Evolutionary conservation across 2,797 vertebrate genomes (phyloP).

Genomic region (Acanthiza pusilla): DNA sequence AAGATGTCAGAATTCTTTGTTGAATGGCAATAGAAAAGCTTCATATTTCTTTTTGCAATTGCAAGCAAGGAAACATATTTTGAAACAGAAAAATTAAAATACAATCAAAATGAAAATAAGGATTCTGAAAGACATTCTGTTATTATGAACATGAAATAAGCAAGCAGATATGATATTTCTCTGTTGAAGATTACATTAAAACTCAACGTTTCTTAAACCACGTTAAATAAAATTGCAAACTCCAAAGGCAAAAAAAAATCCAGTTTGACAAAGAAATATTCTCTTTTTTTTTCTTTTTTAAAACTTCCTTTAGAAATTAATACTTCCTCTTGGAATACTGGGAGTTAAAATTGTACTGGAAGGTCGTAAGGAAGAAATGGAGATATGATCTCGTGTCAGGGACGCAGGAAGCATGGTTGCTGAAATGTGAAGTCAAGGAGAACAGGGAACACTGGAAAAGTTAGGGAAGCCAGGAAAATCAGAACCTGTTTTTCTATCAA

Average conservation of each 20-base stretch:
- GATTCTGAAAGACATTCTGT: neutral
- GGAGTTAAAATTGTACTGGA: neutral
- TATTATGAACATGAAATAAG: neutral
- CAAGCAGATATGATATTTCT: neutral
- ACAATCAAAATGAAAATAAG: neutral
- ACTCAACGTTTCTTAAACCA: neutral
- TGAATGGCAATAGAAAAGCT: neutral
- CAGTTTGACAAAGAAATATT: neutral
- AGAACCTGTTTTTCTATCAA: neutral
- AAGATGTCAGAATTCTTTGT: neutral
- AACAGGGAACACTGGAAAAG: neutral
- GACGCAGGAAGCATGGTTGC: neutral
- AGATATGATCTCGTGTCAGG: neutral
- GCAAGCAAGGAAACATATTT: neutral
- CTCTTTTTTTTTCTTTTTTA: neutral
- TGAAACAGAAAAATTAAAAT: neutral
- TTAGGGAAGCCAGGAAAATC: neutral
- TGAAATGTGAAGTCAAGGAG: neutral
- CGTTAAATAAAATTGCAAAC: neutral
- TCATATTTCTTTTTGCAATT: neutral
- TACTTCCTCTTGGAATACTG: neutral
- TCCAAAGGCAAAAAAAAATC: neutral
- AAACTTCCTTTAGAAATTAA: neutral
- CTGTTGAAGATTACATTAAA: neutral
- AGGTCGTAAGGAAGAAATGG: neutral